phyloP scores from a whole-genome alignment of 2,888 invertebrate genomes.

The Protodeltote pygarga region DNA sequence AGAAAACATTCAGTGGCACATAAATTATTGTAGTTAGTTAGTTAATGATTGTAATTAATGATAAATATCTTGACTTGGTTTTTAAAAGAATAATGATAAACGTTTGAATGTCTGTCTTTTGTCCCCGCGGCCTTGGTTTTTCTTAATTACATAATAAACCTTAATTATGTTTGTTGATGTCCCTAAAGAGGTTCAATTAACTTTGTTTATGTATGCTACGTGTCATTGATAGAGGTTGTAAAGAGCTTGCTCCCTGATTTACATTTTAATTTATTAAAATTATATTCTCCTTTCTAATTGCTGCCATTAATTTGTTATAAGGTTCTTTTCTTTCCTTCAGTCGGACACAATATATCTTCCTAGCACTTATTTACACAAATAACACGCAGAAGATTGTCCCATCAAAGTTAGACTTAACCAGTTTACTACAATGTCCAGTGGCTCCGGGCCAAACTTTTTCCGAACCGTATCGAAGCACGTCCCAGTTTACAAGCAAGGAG shows the following conservation, averaged over 20 bases:
- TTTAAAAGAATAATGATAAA: conserved; percentile 23
- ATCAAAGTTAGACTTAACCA: conserved; percentile 20
- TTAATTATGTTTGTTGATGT: conserved; percentile 15
- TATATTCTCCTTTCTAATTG: no score
- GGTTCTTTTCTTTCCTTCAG: no score
- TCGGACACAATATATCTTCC: no score
- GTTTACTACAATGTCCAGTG: conserved; percentile 37
- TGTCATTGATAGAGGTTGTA: no score
- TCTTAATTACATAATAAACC: conserved; percentile 36
- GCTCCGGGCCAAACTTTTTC: conserved; percentile 33
- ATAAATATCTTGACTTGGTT: conserved; percentile 5
- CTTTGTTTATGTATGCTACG: conserved; percentile 4
- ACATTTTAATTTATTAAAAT: no score
- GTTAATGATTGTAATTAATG: not conserved
- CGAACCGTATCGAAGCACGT: conserved; percentile 26
- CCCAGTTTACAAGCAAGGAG: conserved; percentile 16
- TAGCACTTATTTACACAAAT: no score
- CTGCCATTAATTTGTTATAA: no score
- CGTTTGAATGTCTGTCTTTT: conserved; percentile 18
- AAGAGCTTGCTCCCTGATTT: no score
- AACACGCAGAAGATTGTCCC: no score
- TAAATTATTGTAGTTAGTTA: not conserved
- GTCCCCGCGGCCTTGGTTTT: conserved; percentile 7
- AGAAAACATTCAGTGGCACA: not conserved
- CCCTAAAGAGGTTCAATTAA: no score